Base-by-base conservation (phyloP, 2,888 invertebrate species). In the Erebia ligea region DNA sequence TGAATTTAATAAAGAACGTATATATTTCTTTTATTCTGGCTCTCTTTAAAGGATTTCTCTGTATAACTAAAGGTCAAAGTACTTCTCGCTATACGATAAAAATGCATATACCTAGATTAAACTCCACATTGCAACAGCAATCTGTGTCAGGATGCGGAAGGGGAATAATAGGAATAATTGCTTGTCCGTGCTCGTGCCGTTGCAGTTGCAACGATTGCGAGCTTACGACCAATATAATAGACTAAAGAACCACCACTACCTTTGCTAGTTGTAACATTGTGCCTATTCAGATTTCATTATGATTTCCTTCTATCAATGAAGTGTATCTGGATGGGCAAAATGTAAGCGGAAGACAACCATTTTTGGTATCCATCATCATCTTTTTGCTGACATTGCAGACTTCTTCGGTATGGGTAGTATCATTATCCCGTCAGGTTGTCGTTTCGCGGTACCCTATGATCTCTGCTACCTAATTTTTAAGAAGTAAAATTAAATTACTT, bases 131-230 rank as follows among this genome's bases (percentile, higher is more conserved):
- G 15, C 67, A 63, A 70, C 65, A 62, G 61, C 52, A 62, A 67
- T 67, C 67, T 69, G 19, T 69, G 66, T 65, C 69, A 69, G 69
- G 67, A 69, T 65, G 57, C 69, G 73, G 73, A 73, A 73, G 71
- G 64, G 64, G 66, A 64, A 63, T 67, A 71, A 67, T 73, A 69
- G 71, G 56, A 69, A 69, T 73, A 71, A 71, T 71, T 73, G 69
- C 67, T 67, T 64, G 69, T 68, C 71, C 64, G 67, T 56, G 63
- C 58, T 63, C 61, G n/a, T n/a, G n/a, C n/a, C n/a, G 63, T 40
- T 67, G 70, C 70, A 72, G 68, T 72, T 68, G 70, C 68, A 70
- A 48, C 62, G 45, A 62, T 62, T 62, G 62, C 62, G 45, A 62
- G 62, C 62, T 62, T 62, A 21, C 62, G 15, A 48, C 45, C 21